Evolutionary conservation across 2,113 vertebrate genomes (phyloP), one percentile per base, ranked within the genome.

Genomic region (Oceanodroma tethys): DNA sequence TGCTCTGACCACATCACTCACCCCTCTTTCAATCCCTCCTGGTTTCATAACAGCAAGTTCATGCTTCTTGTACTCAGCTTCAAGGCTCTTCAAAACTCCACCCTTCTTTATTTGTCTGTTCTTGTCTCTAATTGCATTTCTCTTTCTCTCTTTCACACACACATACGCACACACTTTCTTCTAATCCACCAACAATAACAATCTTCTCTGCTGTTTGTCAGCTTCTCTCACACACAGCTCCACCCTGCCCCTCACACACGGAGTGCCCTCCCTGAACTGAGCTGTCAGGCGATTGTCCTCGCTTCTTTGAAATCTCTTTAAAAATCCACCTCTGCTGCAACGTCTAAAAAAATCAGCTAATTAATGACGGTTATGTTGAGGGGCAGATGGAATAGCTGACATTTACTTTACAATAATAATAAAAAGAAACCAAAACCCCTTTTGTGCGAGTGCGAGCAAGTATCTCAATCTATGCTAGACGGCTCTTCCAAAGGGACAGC

Each of bases 361-460:
- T 97, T 97, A 97, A 93, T 91, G 67, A 93, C 4, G 50, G 78
- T 94, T 97, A 66, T 73, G 71, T 88, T 97, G 95, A 95, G 89
- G 95, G 93, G 96, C 96, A 97, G 94, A 97, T 96, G 97, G 94
- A 94, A 91, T 47, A 91, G 89, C 78, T 97, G 93, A 97, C 95
- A 95, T 96, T 97, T 95, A 93, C 50, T 96, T 93, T 93, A 81
- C 59, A 80, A 90, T 93, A 91, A 91, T 89, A 93, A 89, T 82
- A 13, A 58, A 55, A 50, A 78, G 72, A 76, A 22, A 34, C 4
- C 25, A 25, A 80, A 56, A 3, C 10, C 10, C 17, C 66, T 95
- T 93, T 80, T 88, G 55, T 90, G 56, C 16, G 5, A 92, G 6
- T 70, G 45, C 40, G 38, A 85, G 36, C 56, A 95, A 96, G 65